Conservation (phyloP, 1,140 invertebrate genomes). For the Mya arenaria region DNA sequence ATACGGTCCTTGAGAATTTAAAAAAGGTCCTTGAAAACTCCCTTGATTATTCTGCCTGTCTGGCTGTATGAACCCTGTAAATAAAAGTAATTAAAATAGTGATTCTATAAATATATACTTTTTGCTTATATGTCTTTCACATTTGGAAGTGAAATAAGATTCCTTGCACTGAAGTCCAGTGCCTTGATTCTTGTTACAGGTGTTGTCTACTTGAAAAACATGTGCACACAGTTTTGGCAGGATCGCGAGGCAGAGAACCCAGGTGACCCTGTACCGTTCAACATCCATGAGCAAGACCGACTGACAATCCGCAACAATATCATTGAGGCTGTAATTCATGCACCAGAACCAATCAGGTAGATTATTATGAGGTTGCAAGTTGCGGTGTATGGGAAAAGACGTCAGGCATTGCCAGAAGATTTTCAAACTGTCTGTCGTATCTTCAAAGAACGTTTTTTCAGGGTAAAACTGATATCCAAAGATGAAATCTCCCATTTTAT, state of each 20-base stretch:
- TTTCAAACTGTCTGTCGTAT: no score
- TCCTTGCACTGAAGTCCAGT: not conserved
- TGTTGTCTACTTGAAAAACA: conserved; percentile 98
- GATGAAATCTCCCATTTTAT: no score
- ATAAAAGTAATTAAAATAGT: not conserved
- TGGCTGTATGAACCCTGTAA: no score
- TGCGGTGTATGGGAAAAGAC: no score
- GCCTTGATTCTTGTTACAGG: conserved; percentile 81
- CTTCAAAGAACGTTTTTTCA: no score
- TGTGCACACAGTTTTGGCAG: conserved; percentile 95
- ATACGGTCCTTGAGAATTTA: no score
- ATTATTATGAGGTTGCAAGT: no score
- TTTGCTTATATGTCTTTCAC: not conserved
- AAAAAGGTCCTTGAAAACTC: no score
- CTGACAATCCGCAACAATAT: conserved; percentile 95
- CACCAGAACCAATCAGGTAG: conserved; percentile 93
- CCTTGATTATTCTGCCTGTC: no score
- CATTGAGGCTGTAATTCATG: conserved; percentile 96
- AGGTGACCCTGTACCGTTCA: conserved; percentile 90
- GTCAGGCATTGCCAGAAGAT: no score
- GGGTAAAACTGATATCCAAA: no score
- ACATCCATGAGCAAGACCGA: conserved; percentile 97
- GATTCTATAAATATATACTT: not conserved
- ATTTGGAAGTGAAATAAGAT: not conserved
- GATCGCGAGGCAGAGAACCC: conserved; percentile 85